Conservation (phyloP, 2,888 invertebrate species). For the Pedicia rivosa region DNA sequence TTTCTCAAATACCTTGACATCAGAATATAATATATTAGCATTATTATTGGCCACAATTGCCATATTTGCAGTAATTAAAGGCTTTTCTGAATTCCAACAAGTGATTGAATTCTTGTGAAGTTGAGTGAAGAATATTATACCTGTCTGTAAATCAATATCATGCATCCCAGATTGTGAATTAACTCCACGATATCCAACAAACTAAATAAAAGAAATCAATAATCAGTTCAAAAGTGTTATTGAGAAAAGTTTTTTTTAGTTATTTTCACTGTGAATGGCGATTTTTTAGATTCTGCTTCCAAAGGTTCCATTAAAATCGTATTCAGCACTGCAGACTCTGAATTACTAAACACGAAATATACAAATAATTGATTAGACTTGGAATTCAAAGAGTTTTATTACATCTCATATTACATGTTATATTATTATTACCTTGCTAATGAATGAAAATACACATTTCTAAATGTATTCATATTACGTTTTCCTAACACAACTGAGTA, state of each 20-base stretch:
- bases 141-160: slow-evolving; percentile 40
- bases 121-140: slow-evolving; percentile 51
- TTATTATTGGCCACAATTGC: slow-evolving; percentile 42
- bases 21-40: slow-evolving; percentile 52
- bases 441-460: slow-evolving; percentile 58
- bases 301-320: slow-evolving; percentile 39
- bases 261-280: too few relatives aligned
- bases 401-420: background rate
- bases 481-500: slow-evolving; percentile 53
- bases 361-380: background rate
- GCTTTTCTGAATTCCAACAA: slow-evolving; percentile 51
- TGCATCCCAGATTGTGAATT: slow-evolving; percentile 53
- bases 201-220: slow-evolving; percentile 19
- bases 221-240: background rate
- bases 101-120: slow-evolving; percentile 54
- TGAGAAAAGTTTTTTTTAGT: background rate
- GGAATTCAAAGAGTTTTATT: background rate
- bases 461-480: slow-evolving; percentile 34
- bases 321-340: slow-evolving; percentile 51
- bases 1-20: slow-evolving; percentile 32
- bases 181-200: slow-evolving; percentile 47
- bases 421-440: slow-evolving; percentile 34
- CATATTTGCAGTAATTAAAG: slow-evolving; percentile 35
- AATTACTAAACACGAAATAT: slow-evolving; percentile 32
- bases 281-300: too few relatives aligned